Evolutionary conservation across 2,888 invertebrate genomes (phyloP).

Genomic region (Ectemnius lituratus): DNA sequence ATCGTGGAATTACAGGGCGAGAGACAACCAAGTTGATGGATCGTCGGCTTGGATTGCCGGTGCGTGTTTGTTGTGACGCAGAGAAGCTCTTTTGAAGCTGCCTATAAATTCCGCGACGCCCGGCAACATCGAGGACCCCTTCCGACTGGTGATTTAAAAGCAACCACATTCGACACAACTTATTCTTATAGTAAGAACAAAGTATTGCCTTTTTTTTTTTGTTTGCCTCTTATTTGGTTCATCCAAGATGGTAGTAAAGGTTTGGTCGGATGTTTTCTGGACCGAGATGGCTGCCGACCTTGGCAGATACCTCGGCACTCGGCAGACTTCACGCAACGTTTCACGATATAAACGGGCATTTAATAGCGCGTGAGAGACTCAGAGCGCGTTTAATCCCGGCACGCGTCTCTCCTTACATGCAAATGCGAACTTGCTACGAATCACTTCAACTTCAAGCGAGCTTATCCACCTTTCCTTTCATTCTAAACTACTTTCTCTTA

Average conservation of each 20-base stretch:
- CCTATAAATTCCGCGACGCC: conserved; percentile 59
- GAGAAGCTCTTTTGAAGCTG: conserved; percentile 57
- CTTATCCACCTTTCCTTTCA: conserved; percentile 9
- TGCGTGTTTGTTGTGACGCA: conserved; percentile 71
- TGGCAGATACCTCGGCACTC: too few relatives aligned
- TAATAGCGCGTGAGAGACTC: conserved; percentile 64
- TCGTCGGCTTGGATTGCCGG: conserved; percentile 53
- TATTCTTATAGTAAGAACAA: neutral
- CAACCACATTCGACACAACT: too few relatives aligned
- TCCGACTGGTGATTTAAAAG: too few relatives aligned
- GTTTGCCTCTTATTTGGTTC: neutral
- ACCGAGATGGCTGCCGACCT: too few relatives aligned
- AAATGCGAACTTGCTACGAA: conserved; percentile 23
- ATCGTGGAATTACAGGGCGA: neutral
- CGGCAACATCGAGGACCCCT: too few relatives aligned
- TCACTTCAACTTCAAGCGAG: conserved; percentile 34
- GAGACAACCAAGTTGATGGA: conserved; percentile 53
- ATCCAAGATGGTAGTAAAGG: too few relatives aligned
- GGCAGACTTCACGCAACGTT: conserved; percentile 56
- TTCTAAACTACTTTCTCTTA: neutral
- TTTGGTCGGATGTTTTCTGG: too few relatives aligned
- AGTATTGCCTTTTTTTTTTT: too few relatives aligned
- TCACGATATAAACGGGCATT: conserved; percentile 68
- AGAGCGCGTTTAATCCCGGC: conserved; percentile 52
- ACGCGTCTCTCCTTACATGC: conserved; percentile 9